Conservation (phyloP, 2,797 vertebrate species). For the Paratrypauchen microcephalus region DNA sequence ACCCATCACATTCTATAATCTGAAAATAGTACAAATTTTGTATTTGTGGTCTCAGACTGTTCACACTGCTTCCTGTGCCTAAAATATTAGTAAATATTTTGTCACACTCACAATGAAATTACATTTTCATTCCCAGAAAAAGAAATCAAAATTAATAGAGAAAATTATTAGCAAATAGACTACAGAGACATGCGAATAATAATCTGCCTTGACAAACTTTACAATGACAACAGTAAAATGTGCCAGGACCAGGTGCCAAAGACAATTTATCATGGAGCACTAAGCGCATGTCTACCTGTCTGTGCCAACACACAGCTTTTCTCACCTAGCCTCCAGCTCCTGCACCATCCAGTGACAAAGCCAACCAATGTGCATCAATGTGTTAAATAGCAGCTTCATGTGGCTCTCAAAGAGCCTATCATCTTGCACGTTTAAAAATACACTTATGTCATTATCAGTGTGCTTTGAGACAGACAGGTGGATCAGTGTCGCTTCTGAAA, state of each 20-base stretch:
- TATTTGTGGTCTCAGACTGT: not conserved
- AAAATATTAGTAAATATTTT: not conserved
- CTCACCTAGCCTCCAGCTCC: slow-evolving; percentile 20
- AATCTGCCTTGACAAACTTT: slow-evolving; percentile 38
- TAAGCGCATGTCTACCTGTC: slow-evolving; percentile 15
- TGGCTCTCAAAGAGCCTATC: slow-evolving; percentile 5
- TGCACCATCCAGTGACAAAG: slow-evolving; percentile 21
- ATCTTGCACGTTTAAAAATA: slow-evolving; percentile 8
- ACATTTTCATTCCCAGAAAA: not conserved
- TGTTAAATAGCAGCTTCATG: slow-evolving; percentile 27
- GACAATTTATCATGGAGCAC: slow-evolving; percentile 19
- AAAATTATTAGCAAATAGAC: not conserved
- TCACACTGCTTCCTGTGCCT: not conserved
- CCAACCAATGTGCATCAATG: slow-evolving; percentile 15
- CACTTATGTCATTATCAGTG: not conserved
- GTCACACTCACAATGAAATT: not conserved
- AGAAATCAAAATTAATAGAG: not conserved
- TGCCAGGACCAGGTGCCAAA: slow-evolving; percentile 26
- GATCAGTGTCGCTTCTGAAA: not conserved
- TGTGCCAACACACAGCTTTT: slow-evolving; percentile 23
- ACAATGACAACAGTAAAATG: slow-evolving; percentile 25
- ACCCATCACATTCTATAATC: too few species aligned
- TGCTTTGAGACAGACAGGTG: not conserved
- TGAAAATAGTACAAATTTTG: not conserved
- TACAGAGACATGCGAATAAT: slow-evolving; percentile 15